Conservation (phyloP, 1,140 invertebrate genomes). For the Polypedilum pembai region DNA sequence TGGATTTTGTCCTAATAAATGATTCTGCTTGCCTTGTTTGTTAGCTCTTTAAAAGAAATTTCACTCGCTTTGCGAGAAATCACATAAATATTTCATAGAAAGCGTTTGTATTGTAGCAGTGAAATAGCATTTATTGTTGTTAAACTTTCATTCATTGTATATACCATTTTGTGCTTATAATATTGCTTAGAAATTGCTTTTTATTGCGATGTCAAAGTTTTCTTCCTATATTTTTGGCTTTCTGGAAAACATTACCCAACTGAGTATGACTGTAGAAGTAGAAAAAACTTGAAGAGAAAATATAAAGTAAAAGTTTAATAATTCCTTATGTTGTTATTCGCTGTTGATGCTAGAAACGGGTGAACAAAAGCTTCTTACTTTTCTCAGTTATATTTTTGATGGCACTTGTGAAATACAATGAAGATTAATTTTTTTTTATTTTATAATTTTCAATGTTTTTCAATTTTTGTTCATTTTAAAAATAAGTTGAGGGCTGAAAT, state of each 20-base stretch:
- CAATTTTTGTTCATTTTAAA: too few species aligned
- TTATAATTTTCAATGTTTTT: too few species aligned
- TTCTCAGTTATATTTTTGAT: background rate
- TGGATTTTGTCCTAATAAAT: too few species aligned
- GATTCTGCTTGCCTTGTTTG: too few species aligned
- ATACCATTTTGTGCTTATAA: too few species aligned
- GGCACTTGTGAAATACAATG: background rate
- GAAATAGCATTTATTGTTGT: background rate
- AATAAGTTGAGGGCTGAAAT: too few species aligned
- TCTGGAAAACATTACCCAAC: too few species aligned
- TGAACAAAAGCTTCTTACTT: background rate
- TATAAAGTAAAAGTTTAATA: background rate
- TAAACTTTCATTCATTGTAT: background rate
- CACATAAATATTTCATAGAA: too few species aligned
- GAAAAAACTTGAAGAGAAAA: background rate
- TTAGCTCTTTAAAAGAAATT: too few species aligned
- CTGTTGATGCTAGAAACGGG: background rate
- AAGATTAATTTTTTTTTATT: background rate
- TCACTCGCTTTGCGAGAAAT: too few species aligned
- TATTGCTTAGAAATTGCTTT: conserved; percentile 7
- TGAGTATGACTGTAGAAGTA: too few species aligned
- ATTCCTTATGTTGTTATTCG: background rate
- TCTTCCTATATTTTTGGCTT: background rate
- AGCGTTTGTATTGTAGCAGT: too few species aligned
- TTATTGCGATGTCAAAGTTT: conserved; percentile 18